Evolutionary conservation across 2,797 vertebrate genomes (phyloP).

Genomic region (Malurus leucopterus): DNA sequence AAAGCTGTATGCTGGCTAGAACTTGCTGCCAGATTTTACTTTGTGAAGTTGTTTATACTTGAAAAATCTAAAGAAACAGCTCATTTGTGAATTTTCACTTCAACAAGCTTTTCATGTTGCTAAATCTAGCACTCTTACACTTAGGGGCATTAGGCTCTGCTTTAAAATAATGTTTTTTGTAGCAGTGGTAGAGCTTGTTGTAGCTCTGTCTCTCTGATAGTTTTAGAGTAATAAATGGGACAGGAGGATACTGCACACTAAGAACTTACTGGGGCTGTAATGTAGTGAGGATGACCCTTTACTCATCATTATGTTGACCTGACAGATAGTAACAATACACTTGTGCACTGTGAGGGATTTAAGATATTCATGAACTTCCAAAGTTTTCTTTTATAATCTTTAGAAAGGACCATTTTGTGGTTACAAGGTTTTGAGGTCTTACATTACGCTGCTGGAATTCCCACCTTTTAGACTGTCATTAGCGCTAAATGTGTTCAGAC

Average conservation of each 20-base stretch:
- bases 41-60: not conserved
- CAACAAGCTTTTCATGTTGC: not conserved
- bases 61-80: not conserved
- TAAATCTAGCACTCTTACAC: not conserved
- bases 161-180: not conserved
- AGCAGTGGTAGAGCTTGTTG: not conserved
- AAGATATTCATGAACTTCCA: not conserved
- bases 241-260: not conserved
- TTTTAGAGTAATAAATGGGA: not conserved
- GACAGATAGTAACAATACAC: not conserved
- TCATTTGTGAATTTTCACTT: not conserved
- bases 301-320: not conserved
- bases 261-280: not conserved
- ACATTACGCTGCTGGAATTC: not conserved
- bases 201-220: not conserved
- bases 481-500: not conserved
- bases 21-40: not conserved
- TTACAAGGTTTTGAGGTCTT: not conserved
- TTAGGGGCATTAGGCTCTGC: not conserved
- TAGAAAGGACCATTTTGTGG: not conserved
- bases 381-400: not conserved
- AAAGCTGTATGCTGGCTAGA: not conserved
- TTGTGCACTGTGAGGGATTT: not conserved
- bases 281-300: not conserved
- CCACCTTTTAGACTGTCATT: too few relatives aligned